Conservation (phyloP, 2,888 invertebrate genomes). For the Amphimallon solstitiale region DNA sequence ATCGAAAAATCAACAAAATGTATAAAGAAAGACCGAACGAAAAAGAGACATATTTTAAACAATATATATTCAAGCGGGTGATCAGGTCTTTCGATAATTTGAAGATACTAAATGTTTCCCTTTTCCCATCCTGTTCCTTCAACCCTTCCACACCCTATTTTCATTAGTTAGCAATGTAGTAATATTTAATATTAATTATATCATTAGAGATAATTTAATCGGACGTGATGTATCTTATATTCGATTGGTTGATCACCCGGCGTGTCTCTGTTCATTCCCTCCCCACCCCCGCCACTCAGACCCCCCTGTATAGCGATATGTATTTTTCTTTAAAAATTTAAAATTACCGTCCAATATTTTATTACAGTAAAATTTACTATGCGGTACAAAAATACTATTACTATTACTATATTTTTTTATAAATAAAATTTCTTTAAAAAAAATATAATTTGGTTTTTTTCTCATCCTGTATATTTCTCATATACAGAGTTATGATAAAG, state of each 20-base stretch:
- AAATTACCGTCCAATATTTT: slow-evolving; percentile 2
- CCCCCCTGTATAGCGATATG: slow-evolving; percentile 2
- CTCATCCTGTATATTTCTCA: not conserved
- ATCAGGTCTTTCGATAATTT: not conserved
- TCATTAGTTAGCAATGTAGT: not conserved
- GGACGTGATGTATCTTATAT: slow-evolving; percentile 46
- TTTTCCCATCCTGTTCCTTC: too few species aligned
- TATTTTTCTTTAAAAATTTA: slow-evolving; percentile 19
- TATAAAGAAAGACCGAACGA: too few species aligned
- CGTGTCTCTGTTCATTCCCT: not conserved
- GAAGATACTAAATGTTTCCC: too few species aligned
- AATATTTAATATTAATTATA: slow-evolving; percentile 38
- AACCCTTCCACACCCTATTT: slow-evolving; percentile 14
- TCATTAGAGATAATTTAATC: slow-evolving; percentile 47
- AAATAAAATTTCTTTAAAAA: slow-evolving; percentile 41
- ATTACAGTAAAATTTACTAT: slow-evolving; percentile 9
- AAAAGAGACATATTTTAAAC: not conserved
- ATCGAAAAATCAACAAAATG: not conserved
- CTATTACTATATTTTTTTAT: slow-evolving; percentile 36
- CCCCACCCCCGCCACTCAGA: not conserved
- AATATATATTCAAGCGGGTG: not conserved
- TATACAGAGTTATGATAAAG: too few species aligned
- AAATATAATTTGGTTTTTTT: slow-evolving; percentile 9
- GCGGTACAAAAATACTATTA: slow-evolving; percentile 40
- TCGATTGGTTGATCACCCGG: slow-evolving; percentile 51